Percentiles rank a stretch among this genome's conserved stretches.
Evolutionary conservation across 2,888 invertebrate genomes (phyloP).

Genomic region (Drosophila crucigera): DNA sequence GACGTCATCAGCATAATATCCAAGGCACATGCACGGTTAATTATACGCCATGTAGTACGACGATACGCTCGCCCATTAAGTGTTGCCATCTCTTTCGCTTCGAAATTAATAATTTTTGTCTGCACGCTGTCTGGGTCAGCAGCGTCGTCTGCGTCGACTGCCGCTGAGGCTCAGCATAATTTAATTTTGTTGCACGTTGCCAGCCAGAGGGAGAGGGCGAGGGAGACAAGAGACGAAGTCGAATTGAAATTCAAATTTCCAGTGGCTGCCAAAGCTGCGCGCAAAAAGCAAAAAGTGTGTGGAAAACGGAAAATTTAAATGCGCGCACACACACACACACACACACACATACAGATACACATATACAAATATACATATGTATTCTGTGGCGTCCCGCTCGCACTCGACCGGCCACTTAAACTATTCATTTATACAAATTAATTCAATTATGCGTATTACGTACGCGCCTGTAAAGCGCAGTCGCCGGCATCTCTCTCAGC

Average conservation of each 20-base stretch:
- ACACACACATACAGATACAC: slow-evolving; percentile 39
- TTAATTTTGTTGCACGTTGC: slow-evolving; percentile 76
- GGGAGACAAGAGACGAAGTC: slow-evolving; percentile 18
- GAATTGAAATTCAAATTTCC: slow-evolving; percentile 80
- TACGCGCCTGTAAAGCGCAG: slow-evolving; percentile 80
- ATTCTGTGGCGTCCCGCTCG: slow-evolving; percentile 48
- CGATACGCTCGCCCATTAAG: slow-evolving; percentile 43
- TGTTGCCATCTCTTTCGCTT: slow-evolving; percentile 48
- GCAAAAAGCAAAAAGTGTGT: slow-evolving; percentile 54
- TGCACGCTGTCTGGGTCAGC: slow-evolving; percentile 81
- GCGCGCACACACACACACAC: slow-evolving; percentile 54
- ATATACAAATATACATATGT: not conserved
- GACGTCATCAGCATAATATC: slow-evolving; percentile 78
- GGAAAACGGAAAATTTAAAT: slow-evolving; percentile 82
- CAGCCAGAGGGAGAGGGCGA: slow-evolving; percentile 5
- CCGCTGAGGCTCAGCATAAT: slow-evolving; percentile 74
- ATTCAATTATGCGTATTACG: slow-evolving; percentile 84
- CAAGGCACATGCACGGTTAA: slow-evolving; percentile 76
- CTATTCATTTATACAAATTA: slow-evolving; percentile 85
- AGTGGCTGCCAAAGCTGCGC: slow-evolving; percentile 50
- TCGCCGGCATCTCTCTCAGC: slow-evolving; percentile 63
- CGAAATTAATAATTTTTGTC: slow-evolving; percentile 79
- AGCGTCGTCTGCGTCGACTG: slow-evolving; percentile 35
- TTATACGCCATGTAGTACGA: slow-evolving; percentile 79
- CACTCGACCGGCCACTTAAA: slow-evolving; percentile 79